phyloP scores from a whole-genome alignment of 2,888 invertebrate species.

The Allacma fusca region DNA sequence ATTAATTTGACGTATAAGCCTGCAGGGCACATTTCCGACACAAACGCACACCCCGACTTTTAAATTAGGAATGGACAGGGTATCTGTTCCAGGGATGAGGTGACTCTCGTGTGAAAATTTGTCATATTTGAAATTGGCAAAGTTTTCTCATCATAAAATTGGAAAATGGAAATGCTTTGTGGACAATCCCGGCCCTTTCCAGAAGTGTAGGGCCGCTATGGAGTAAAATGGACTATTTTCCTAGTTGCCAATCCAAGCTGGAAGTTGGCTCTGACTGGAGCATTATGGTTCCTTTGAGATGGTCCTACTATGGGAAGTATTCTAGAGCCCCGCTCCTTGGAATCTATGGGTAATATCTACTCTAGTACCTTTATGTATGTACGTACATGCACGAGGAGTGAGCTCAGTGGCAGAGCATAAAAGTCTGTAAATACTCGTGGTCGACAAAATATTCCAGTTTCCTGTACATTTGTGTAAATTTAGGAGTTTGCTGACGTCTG shows the following conservation, averaged over 20 bases:
- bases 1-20: background rate
- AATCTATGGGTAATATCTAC: too few species aligned
- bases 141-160: constrained; percentile 16
- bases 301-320: constrained; percentile 14
- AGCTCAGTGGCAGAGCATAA: too few species aligned
- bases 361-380: too few species aligned
- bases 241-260: constrained; percentile 14
- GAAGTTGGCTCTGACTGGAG: constrained; percentile 13
- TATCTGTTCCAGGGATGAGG: background rate
- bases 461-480: too few species aligned
- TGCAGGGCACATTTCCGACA: background rate
- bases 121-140: constrained; percentile 16
- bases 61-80: background rate
- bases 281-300: constrained; percentile 27
- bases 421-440: too few species aligned
- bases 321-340: too few species aligned
- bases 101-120: background rate
- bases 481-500: too few species aligned
- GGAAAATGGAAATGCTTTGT: constrained; percentile 6
- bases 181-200: background rate
- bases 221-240: background rate
- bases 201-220: too few species aligned
- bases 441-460: too few species aligned
- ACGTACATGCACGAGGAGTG: too few species aligned
- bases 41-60: background rate